Conservation (phyloP, 2,797 vertebrate species). For the Balearica regulorum region DNA sequence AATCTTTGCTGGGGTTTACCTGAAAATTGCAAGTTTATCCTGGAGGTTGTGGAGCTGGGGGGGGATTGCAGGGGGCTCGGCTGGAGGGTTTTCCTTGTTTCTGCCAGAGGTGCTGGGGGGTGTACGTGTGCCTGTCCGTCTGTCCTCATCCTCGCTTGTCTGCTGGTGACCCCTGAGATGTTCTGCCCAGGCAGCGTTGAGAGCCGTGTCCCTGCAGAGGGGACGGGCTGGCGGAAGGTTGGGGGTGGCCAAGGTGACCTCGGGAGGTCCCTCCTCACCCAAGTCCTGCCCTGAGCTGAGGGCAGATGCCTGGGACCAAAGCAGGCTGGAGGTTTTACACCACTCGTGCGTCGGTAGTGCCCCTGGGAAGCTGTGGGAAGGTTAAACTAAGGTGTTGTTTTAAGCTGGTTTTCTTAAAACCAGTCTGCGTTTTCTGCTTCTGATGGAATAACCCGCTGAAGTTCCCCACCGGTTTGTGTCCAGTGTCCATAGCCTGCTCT, state of each 20-base stretch:
- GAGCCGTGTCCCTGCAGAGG: not conserved
- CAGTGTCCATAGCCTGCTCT: not conserved
- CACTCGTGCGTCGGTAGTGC: accelerated
- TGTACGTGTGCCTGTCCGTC: too few species aligned
- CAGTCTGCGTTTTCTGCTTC: not conserved
- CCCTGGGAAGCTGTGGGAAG: not conserved
- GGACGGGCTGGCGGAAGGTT: not conserved
- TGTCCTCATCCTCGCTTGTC: accelerated
- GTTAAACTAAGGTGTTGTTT: not conserved
- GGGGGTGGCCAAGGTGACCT: not conserved
- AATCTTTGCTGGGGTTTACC: not conserved
- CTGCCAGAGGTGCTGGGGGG: not conserved
- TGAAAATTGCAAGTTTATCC: not conserved
- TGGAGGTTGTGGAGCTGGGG: not conserved
- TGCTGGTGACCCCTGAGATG: accelerated
- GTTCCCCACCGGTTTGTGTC: accelerated
- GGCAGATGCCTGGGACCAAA: not conserved
- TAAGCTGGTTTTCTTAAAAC: not conserved
- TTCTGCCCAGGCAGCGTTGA: not conserved
- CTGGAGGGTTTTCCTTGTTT: not conserved
- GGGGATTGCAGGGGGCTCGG: accelerated
- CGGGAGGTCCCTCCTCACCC: not conserved
- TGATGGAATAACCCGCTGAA: not conserved
- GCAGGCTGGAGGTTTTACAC: not conserved
- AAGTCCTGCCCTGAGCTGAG: not conserved